These are phyloP conservation scores for Prionailurus viverrinus DNA, from an alignment of 2,113 vertebrate species.

Conservation along the genomic window DNA sequence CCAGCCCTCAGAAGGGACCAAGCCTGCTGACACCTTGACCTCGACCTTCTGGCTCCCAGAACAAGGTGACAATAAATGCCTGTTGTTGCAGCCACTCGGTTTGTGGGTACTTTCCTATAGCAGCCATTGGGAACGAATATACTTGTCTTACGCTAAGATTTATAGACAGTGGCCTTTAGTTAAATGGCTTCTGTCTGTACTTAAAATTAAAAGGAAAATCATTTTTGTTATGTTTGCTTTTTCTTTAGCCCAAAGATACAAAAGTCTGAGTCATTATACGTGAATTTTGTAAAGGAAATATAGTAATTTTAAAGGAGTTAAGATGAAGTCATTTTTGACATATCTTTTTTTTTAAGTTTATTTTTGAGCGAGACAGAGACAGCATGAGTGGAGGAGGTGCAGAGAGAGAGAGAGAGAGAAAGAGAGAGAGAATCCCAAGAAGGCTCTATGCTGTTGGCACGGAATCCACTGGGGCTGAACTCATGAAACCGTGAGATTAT, in stretches of 20 bases:
- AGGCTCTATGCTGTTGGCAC: too few species aligned
- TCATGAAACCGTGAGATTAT: too few species aligned
- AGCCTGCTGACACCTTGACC: not conserved
- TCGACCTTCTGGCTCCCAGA: not conserved
- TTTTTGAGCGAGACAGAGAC: too few species aligned
- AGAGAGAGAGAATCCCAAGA: too few species aligned
- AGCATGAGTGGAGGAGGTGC: too few species aligned
- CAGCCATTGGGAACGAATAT: not conserved
- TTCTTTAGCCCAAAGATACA: conserved; percentile 35
- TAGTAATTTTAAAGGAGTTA: conserved; percentile 51
- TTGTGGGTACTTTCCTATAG: not conserved
- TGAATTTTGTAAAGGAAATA: not conserved
- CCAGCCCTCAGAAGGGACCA: not conserved
- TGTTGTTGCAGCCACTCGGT: not conserved
- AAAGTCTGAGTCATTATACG: not conserved
- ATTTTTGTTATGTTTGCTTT: not conserved
- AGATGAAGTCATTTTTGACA: conserved; percentile 65
- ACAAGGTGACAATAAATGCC: not conserved
- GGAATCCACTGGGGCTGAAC: too few species aligned
- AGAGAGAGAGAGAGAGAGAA: too few species aligned
- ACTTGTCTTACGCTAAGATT: not conserved
- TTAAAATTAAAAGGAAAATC: not conserved
- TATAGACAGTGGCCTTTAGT: not conserved
- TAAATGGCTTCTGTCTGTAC: not conserved
- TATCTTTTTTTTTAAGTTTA: not conserved